Evolutionary conservation across 2,888 invertebrate species (phyloP), one percentile per base, ranked within the genome.

Genomic region (Strigamia transsilvanica): DNA sequence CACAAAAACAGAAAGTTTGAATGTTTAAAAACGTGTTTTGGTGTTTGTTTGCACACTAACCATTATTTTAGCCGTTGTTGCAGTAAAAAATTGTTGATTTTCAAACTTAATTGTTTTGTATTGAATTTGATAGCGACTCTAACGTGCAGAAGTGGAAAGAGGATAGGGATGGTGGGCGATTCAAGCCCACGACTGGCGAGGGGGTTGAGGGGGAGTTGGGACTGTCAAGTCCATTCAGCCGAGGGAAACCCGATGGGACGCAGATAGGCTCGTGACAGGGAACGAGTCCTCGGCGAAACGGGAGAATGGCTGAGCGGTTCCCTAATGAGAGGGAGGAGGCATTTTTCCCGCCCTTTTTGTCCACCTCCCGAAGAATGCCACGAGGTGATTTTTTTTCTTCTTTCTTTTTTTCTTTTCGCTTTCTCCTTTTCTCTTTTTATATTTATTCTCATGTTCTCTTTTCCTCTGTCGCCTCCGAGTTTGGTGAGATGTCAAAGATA

Each of bases 181-280:
- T 61, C 61, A 23, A 61, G 21, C 23, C 61, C 21, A 3, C 61
- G 61, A 61, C 21, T 15, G 61, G 10, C 21, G 61, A 61, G 61
- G 61, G 61, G 61, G 21, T 61, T 18, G 23, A 23, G 61, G 61
- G 61, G 61, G 23, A 23, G 61, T 61, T 6, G 61, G 61, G 61
- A 61, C 61, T 61, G 61, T 61, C 61, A 61, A 61, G 61, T 61
- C 61, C 61, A 61, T 61, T 61, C 61, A 61, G 61, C 61, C 61
- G 61, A 61, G 61, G 61, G 61, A 61, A 61, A 61, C 61, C 21
- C 61, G 61, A 61, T 61, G 61, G 61, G 61, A 61, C 61, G 61
- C 61, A 61, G 61, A 61, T 61, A 61, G 61, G 61, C 61, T 61
- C 61, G 61, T 61, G 61, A 61, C 61, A 61, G 61, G 61, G 61